Conservation (phyloP, 2,113 vertebrate genomes). For the Cottus gobio region DNA sequence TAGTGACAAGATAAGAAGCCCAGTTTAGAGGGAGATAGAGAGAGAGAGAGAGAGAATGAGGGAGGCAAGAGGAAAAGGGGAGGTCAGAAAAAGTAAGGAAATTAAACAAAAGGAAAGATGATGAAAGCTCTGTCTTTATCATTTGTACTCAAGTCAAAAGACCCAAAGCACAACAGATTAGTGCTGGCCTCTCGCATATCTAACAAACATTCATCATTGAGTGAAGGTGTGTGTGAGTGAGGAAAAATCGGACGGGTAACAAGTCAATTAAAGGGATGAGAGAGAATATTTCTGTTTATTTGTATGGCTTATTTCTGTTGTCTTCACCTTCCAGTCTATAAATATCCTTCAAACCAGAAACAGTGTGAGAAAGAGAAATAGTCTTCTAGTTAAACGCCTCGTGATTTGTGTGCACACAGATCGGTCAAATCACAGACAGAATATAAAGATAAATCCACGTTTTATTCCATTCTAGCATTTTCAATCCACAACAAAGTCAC, state of each 20-base stretch:
- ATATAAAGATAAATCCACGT: slow-evolving; percentile 56
- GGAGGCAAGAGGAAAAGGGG: slow-evolving; percentile 5
- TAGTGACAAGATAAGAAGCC: slow-evolving; percentile 58
- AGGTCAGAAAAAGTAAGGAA: not conserved
- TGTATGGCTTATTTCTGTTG: not conserved
- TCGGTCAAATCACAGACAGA: not conserved
- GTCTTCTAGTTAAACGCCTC: not conserved
- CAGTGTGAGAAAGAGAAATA: not conserved
- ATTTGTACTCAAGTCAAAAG: not conserved
- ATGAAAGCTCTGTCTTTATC: not conserved
- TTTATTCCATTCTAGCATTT: slow-evolving; percentile 75
- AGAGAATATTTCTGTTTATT: slow-evolving; percentile 2
- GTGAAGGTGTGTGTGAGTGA: slow-evolving; percentile 8
- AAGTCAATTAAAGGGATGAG: not conserved
- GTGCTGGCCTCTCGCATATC: not conserved
- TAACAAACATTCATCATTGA: not conserved
- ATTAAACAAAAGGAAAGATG: slow-evolving; percentile 6
- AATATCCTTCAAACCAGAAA: not conserved
- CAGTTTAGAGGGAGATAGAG: slow-evolving; percentile 23
- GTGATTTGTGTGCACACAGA: not conserved
- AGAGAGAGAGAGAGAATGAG: not conserved
- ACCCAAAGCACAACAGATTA: not conserved
- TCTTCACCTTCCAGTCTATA: not conserved
- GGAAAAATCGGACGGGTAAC: not conserved
- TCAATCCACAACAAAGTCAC: slow-evolving; percentile 49